phyloP scores from a whole-genome alignment of 37 sponge, comb jelly and placozoan genomes.

The Beroe ovata region DNA sequence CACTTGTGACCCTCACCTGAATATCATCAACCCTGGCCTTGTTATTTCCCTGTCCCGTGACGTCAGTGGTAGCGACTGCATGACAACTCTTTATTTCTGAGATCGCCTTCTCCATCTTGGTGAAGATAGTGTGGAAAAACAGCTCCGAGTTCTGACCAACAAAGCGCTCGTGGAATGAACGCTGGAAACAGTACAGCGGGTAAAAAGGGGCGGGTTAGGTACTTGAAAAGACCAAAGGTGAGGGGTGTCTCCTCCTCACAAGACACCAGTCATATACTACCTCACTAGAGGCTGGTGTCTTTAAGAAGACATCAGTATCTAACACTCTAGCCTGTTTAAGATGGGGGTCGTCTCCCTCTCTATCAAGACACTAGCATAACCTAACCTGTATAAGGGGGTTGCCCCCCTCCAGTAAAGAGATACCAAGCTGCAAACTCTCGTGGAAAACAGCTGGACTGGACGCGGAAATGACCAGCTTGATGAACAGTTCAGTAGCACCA shows the following conservation, averaged over 20 bases:
- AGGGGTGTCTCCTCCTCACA: no score
- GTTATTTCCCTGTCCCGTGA: conserved; percentile 48
- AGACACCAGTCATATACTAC: no score
- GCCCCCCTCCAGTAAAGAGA: conserved; percentile 86
- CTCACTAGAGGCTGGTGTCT: no score
- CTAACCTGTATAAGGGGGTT: conserved; percentile 86
- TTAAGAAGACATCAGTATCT: no score
- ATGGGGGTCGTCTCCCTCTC: no score
- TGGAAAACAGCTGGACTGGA: conserved; percentile 73
- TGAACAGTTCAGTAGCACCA: conserved; percentile 75
- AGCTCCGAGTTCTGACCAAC: conserved; percentile 71
- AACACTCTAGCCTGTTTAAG: no score
- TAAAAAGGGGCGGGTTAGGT: no score
- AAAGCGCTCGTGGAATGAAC: conserved; percentile 76
- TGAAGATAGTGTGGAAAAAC: conserved; percentile 83
- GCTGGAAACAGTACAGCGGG: no score
- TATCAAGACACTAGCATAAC: no score
- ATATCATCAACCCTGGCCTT: conserved; percentile 53
- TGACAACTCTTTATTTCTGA: conserved; percentile 82
- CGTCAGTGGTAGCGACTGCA: conserved; percentile 67
- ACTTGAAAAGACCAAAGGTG: no score
- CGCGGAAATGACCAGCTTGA: conserved; percentile 75
- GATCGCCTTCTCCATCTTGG: conserved; percentile 80
- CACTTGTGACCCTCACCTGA: no score
- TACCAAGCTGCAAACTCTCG: conserved; percentile 80